Evolutionary conservation across 2,888 invertebrate species (phyloP).

Genomic region (Amiota minor): DNA sequence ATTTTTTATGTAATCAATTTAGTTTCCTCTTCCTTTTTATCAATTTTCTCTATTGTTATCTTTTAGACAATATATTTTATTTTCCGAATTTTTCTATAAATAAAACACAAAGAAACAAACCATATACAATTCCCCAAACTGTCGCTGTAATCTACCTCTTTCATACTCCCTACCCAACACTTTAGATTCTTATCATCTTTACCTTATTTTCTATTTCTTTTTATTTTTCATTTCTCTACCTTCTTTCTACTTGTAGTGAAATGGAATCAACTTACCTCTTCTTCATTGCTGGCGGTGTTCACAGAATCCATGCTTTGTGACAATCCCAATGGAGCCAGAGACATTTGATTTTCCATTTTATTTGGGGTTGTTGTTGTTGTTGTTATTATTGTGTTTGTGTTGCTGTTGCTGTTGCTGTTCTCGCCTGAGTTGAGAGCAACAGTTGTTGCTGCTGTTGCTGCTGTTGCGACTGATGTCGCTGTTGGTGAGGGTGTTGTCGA

Average conservation of each 20-base stretch:
- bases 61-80: constrained; percentile 34
- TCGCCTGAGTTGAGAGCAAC: constrained; percentile 50
- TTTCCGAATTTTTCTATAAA: constrained; percentile 1
- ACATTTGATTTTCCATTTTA: constrained; percentile 74
- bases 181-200: too few relatives aligned
- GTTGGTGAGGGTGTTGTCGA: constrained; percentile 65
- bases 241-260: not conserved
- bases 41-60: constrained; percentile 20
- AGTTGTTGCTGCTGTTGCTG: constrained; percentile 37
- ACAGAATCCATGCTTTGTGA: constrained; percentile 99
- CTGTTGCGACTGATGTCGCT: constrained; percentile 52
- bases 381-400: constrained; percentile 55
- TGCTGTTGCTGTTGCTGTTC: constrained; percentile 48
- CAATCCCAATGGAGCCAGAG: constrained; percentile 83
- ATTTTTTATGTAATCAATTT: too few relatives aligned
- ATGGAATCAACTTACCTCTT: constrained; percentile 84
- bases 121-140: constrained; percentile 16
- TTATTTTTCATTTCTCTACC: too few relatives aligned
- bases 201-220: not conserved
- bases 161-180: not conserved
- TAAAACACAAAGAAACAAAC: too few relatives aligned
- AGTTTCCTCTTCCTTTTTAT: too few relatives aligned
- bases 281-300: constrained; percentile 95
- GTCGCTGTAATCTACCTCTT: not conserved
- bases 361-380: constrained; percentile 48